Evolutionary conservation across 2,797 vertebrate genomes (phyloP).

Genomic region (Ceyx erithaca): DNA sequence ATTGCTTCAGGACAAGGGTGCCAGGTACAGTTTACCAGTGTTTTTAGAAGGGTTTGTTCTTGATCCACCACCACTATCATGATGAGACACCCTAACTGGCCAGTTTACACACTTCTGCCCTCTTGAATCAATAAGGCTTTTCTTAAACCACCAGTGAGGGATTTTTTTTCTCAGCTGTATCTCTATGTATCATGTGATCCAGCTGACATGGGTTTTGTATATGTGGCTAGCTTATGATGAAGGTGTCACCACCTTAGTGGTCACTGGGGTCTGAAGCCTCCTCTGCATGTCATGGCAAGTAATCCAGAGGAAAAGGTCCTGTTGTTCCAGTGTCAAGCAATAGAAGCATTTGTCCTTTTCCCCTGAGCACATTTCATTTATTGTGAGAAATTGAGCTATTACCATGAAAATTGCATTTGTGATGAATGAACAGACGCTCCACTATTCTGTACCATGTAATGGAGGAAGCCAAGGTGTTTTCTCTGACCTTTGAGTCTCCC

Average conservation of each 20-base stretch:
- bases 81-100: not conserved
- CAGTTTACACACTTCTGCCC: not conserved
- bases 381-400: not conserved
- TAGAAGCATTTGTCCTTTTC: not conserved
- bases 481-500: not conserved
- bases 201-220: fast-evolving
- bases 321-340: not conserved
- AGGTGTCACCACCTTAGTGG: not conserved
- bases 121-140: not conserved
- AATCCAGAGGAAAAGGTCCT: not conserved
- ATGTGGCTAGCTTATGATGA: not conserved
- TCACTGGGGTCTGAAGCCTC: not conserved
- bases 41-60: not conserved
- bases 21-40: not conserved
- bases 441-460: fast-evolving
- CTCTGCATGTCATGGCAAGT: not conserved
- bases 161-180: not conserved
- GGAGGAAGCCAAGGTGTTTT: not conserved
- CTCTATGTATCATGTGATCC: not conserved
- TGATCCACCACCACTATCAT: not conserved
- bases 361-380: not conserved
- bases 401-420: not conserved
- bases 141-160: not conserved
- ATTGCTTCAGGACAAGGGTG: not conserved
- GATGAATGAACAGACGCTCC: not conserved